Evolutionary conservation across 2,113 vertebrate species (phyloP).

Genomic region (Scophthalmus maximus): DNA sequence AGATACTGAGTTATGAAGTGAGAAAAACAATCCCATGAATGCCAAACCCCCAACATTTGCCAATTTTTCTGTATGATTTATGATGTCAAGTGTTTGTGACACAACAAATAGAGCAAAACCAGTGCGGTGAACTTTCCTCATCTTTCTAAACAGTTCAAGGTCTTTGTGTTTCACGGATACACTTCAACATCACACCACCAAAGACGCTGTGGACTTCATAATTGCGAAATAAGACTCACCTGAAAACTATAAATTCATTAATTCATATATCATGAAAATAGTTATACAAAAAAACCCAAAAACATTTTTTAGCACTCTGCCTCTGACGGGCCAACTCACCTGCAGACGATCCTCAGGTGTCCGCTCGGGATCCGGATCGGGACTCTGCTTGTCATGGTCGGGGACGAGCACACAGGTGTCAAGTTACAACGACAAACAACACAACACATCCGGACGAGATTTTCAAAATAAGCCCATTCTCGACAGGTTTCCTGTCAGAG

Average conservation of each 20-base stretch:
- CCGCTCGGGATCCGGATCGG: not conserved
- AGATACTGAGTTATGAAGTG: too few species aligned
- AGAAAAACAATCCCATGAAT: too few species aligned
- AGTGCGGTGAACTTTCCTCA: not conserved
- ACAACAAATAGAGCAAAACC: not conserved
- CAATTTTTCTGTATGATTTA: not conserved
- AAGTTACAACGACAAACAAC: constrained; percentile 5
- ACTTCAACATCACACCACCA: too few species aligned
- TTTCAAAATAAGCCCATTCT: constrained; percentile 45
- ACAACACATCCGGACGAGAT: not conserved
- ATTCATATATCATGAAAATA: not conserved
- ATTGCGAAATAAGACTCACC: not conserved
- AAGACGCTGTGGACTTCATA: not conserved
- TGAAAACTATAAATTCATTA: not conserved
- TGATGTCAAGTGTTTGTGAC: not conserved
- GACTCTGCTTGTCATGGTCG: constrained; percentile 13
- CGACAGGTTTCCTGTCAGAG: not conserved
- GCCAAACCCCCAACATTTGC: too few species aligned
- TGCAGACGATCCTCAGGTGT: constrained; percentile 43
- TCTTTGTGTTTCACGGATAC: too few species aligned
- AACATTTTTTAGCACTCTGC: too few species aligned
- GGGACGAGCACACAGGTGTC: constrained; percentile 36
- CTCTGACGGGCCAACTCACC: constrained; percentile 56
- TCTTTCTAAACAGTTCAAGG: too few species aligned
- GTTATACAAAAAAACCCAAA: too few species aligned